These are phyloP conservation scores for Stenotaenia linearis DNA, from an alignment of 2,888 invertebrate species.

Conservation along the genomic window DNA sequence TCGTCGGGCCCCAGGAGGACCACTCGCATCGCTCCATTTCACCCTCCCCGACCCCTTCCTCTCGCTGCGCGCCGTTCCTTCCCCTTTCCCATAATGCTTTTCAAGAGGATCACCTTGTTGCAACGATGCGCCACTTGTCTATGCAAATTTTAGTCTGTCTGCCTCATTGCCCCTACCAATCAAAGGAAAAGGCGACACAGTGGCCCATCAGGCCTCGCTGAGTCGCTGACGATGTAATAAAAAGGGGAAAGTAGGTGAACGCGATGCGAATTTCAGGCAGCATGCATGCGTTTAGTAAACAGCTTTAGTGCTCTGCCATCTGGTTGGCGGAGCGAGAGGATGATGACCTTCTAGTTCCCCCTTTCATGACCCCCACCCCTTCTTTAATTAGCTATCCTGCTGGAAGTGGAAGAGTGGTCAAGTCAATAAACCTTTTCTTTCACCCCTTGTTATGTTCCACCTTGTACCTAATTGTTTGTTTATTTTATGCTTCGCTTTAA, in stretches of 20 bases:
- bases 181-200: neutral
- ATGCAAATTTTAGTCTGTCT: conserved; percentile 1
- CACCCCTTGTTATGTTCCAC: neutral
- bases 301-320: conserved; percentile 13
- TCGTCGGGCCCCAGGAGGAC: neutral
- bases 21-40: conserved; percentile 15
- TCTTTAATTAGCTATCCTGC: conserved; percentile 1
- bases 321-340: conserved; percentile 14
- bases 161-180: neutral
- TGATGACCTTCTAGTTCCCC: neutral
- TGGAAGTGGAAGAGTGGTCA: conserved; percentile 1
- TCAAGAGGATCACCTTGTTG: neutral
- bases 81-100: neutral
- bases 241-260: neutral
- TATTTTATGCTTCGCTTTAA: neutral
- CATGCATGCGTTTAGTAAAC: neutral
- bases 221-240: neutral
- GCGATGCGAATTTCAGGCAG: neutral
- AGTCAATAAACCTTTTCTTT: conserved; percentile 4
- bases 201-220: neutral
- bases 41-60: neutral
- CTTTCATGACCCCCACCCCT: neutral
- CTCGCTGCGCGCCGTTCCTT: neutral
- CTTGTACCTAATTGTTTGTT: neutral
- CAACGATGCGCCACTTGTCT: neutral